Evolutionary conservation across 1,140 invertebrate genomes (phyloP).

Genomic region (Asbolus verrucosus): DNA sequence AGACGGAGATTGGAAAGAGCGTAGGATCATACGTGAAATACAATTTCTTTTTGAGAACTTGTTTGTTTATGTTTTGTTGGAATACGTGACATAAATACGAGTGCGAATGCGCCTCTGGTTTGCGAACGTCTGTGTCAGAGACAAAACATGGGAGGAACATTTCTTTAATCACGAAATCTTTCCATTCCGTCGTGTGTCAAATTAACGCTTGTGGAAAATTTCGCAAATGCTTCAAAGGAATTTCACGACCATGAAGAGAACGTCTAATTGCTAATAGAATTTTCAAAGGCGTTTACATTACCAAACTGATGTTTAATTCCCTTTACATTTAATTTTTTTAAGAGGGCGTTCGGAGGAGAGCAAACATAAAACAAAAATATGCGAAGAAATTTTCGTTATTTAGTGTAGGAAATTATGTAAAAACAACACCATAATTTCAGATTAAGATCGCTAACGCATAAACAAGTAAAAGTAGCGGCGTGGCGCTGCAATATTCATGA

Average conservation of each 20-base stretch:
- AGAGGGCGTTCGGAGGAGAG: neutral
- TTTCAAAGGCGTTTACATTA: slow-evolving; percentile 39
- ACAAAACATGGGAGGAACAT: slow-evolving; percentile 7
- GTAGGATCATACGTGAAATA: slow-evolving; percentile 1
- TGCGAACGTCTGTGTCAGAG: too few species aligned
- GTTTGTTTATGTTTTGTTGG: slow-evolving; percentile 24
- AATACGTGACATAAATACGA: slow-evolving; percentile 31
- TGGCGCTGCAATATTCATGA: slow-evolving; percentile 10
- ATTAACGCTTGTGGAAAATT: slow-evolving; percentile 34
- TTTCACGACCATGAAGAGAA: slow-evolving; percentile 29
- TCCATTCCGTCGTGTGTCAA: slow-evolving; percentile 36
- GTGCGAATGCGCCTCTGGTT: neutral
- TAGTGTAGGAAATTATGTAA: neutral
- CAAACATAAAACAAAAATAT: slow-evolving; percentile 28
- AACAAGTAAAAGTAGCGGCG: neutral
- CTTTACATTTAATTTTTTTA: slow-evolving; percentile 35
- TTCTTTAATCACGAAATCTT: slow-evolving; percentile 33
- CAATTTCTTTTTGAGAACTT: slow-evolving; percentile 30
- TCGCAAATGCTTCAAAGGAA: slow-evolving; percentile 37
- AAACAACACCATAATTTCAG: neutral
- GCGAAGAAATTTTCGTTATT: neutral
- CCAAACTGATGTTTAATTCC: slow-evolving; percentile 36
- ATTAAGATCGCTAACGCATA: neutral
- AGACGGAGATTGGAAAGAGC: too few species aligned
- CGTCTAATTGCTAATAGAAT: slow-evolving; percentile 39